Conservation (phyloP, 2,797 vertebrate genomes). For the Meriones psammophilus region DNA sequence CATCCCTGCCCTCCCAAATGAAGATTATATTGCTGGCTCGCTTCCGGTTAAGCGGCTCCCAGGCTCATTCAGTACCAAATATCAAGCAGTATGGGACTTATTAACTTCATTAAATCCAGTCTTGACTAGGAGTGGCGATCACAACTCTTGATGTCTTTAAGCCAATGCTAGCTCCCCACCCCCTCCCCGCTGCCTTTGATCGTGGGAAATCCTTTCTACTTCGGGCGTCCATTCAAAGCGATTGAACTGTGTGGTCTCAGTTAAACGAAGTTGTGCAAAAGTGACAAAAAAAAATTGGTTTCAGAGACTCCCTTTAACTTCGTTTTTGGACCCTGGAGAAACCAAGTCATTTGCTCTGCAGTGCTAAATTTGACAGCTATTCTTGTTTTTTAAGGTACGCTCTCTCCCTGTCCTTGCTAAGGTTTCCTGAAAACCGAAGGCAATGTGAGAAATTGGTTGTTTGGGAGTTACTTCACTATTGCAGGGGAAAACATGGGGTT, state of each 20-base stretch:
- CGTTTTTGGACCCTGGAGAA: not conserved
- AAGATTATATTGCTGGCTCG: not conserved
- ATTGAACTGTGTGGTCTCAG: constrained; percentile 56
- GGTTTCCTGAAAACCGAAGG: constrained; percentile 36
- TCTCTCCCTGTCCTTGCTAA: not conserved
- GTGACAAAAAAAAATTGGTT: constrained; percentile 39
- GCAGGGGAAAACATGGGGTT: no score
- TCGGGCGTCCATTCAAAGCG: not conserved
- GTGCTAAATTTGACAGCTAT: not conserved
- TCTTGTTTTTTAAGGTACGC: not conserved
- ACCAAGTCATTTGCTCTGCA: not conserved
- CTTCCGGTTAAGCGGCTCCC: not conserved
- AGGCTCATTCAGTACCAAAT: not conserved
- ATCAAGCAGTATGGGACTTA: not conserved
- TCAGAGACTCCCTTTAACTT: not conserved
- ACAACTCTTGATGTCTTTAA: not conserved
- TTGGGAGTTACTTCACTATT: constrained; percentile 16
- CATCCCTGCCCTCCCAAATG: not conserved
- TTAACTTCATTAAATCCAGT: not conserved
- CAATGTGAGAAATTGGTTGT: constrained; percentile 21
- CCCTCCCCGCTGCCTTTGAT: not conserved
- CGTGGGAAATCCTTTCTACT: constrained; percentile 27
- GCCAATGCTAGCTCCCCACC: not conserved
- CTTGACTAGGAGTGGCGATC: not conserved
- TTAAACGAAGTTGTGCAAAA: constrained; percentile 43